These are phyloP conservation scores for Ammospiza maritima DNA, from an alignment of 2,797 vertebrate genomes.

Conservation along the genomic window DNA sequence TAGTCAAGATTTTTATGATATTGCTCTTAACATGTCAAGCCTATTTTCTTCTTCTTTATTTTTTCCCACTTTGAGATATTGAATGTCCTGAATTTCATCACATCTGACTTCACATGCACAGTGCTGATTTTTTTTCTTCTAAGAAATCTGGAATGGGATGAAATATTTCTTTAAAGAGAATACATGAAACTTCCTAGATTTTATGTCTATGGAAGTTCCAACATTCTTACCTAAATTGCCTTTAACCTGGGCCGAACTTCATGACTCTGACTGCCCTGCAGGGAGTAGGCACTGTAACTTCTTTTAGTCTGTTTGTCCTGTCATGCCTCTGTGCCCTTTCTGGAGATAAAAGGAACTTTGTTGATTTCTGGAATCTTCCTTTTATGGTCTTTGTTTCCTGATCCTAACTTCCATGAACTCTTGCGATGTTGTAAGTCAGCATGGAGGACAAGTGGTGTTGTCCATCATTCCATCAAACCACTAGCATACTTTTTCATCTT, in stretches of 20 bases:
- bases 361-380: neutral
- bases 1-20: neutral
- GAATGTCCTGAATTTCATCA: neutral
- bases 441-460: neutral
- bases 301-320: neutral
- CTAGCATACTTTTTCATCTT: neutral
- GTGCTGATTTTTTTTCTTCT: neutral
- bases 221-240: neutral
- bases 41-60: neutral
- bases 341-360: neutral
- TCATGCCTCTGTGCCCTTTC: neutral
- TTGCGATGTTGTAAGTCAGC: neutral
- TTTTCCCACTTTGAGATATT: neutral
- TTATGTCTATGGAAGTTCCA: neutral
- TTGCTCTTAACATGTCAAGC: neutral
- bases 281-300: neutral
- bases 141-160: neutral
- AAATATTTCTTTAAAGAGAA: neutral
- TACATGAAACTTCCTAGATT: neutral
- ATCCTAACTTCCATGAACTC: neutral
- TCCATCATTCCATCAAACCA: neutral
- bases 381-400: neutral
- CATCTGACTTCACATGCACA: neutral
- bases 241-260: neutral
- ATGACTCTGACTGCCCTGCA: neutral